phyloP scores from a whole-genome alignment of 1,140 invertebrate genomes.

The Stegodyphus dumicola region DNA sequence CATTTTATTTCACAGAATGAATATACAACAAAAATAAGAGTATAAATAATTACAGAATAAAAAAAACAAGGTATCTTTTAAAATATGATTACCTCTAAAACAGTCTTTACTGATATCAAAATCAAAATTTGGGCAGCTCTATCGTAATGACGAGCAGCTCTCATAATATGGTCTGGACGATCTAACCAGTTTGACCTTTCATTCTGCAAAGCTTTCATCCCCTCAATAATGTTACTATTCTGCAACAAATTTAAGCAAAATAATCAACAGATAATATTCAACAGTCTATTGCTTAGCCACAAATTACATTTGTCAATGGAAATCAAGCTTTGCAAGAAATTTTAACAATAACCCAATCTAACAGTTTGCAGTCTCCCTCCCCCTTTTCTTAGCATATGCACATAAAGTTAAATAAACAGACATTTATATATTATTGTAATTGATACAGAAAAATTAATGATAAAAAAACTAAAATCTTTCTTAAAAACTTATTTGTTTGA shows the following conservation, averaged over 20 bases:
- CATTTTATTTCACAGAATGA: too few species aligned
- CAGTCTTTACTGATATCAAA: conserved; percentile 69
- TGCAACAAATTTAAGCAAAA: conserved; percentile 55
- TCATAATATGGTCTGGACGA: conserved; percentile 68
- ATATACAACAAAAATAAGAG: too few species aligned
- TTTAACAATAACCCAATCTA: not conserved
- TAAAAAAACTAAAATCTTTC: too few species aligned
- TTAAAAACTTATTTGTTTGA: too few species aligned
- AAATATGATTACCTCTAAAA: conserved; percentile 65
- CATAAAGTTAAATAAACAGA: too few species aligned
- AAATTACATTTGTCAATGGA: too few species aligned
- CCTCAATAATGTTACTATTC: conserved; percentile 64
- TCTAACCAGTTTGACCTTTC: conserved; percentile 69
- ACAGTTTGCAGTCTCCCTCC: not conserved
- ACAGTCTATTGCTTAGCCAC: too few species aligned
- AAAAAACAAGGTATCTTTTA: too few species aligned
- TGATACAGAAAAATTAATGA: too few species aligned
- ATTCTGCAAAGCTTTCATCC: conserved; percentile 67
- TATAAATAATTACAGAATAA: too few species aligned
- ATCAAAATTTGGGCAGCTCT: conserved; percentile 71
- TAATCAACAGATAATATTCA: not conserved
- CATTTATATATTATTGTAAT: too few species aligned
- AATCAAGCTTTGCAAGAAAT: too few species aligned
- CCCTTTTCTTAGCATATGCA: not conserved
- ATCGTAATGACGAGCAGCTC: conserved; percentile 73